Conservation (phyloP, 1,140 invertebrate species). For the Brachionus sp. region DNA sequence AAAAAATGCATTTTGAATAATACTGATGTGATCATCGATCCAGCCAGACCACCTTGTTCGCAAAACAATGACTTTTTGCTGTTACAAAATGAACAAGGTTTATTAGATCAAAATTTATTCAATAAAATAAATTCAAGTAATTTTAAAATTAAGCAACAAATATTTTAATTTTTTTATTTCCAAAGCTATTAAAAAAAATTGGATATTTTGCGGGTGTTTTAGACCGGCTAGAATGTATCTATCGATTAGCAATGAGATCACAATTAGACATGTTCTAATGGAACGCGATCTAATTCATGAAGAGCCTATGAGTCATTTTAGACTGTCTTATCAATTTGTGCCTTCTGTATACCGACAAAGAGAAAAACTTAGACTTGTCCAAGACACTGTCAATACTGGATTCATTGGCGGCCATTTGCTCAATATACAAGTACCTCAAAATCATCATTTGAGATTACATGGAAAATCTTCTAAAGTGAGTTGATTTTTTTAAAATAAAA, state of each 20-base stretch:
- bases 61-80: constrained; percentile 21
- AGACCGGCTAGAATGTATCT: not conserved
- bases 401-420: constrained; percentile 33
- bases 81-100: constrained; percentile 9
- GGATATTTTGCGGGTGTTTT: constrained; percentile 25
- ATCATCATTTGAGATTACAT: not conserved
- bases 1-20: constrained; percentile 14
- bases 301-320: not conserved
- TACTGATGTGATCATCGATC: not conserved
- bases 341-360: not conserved
- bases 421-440: constrained; percentile 4
- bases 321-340: not conserved
- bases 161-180: not conserved
- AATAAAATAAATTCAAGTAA: constrained; percentile 36
- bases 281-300: not conserved
- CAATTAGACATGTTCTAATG: not conserved
- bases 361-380: constrained; percentile 19
- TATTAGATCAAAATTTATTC: not conserved
- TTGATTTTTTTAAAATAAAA: no score
- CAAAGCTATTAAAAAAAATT: not conserved
- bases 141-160: not conserved
- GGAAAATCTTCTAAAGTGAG: constrained; percentile 19
- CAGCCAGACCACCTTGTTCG: not conserved
- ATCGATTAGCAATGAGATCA: constrained; percentile 1
- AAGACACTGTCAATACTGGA: not conserved